A percentile compares a stretch with the other conserved stretches of the same genome.
Conservation (phyloP, 2,113 vertebrate species). For the Sinosuthora webbiana region DNA sequence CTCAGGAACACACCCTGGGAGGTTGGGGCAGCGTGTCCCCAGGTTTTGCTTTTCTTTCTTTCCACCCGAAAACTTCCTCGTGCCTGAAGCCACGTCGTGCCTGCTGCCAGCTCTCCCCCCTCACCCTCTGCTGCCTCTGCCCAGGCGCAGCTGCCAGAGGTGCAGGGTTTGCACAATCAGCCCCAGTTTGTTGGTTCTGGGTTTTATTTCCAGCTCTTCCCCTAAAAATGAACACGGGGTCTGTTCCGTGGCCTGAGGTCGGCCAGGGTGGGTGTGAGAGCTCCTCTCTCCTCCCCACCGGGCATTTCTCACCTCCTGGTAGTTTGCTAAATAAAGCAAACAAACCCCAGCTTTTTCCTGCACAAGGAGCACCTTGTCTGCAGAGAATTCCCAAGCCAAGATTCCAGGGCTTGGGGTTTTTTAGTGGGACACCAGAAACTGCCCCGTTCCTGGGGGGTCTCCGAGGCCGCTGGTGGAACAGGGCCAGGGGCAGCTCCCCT, state of each 20-base stretch:
- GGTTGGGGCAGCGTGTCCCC: rapidly evolving
- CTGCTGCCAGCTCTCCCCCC: neutral
- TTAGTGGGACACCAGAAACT: neutral
- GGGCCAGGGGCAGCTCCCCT: neutral
- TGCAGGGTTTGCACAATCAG: neutral
- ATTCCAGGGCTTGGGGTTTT: neutral
- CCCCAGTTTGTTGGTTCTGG: neutral
- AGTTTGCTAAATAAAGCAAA: neutral
- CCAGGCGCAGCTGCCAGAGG: neutral
- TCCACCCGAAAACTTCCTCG: neutral
- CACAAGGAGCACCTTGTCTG: neutral
- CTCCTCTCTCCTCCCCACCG: neutral
- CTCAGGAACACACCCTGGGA: neutral
- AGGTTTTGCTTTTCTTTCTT: neutral
- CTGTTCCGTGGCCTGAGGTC: neutral
- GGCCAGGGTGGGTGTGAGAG: neutral
- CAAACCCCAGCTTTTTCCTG: neutral
- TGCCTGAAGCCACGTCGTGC: neutral
- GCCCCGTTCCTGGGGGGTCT: neutral
- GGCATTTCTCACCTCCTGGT: neutral
- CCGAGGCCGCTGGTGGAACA: rapidly evolving
- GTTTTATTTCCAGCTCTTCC: neutral
- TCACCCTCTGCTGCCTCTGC: neutral
- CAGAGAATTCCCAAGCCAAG: neutral
- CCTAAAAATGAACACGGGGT: neutral